Evolutionary conservation across 2,797 vertebrate species (phyloP), one percentile per base, ranked within the genome.

Genomic region (Centropyge bicolor): DNA sequence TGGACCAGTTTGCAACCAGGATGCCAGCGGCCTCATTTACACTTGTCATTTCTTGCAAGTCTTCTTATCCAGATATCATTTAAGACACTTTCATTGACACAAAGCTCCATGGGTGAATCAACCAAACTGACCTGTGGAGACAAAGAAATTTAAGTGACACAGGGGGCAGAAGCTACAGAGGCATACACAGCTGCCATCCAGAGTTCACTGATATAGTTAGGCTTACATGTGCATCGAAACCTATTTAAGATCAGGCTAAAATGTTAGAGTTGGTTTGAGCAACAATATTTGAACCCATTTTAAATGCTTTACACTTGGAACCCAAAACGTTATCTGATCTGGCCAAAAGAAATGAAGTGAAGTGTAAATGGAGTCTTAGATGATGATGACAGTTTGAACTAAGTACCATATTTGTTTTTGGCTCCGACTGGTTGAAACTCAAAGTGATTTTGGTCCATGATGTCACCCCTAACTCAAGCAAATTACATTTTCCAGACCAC

Each of bases 361-460:
- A 51, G 74, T 77, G 43, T 66, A 77, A 75, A 69, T 57, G 46
- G 56, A 55, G 61, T 48, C 36, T 76, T 24, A 10, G 41, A 71
- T n/a, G 10, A 36, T 24, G 27, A 71, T 52, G 36, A 19, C 31
- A 49, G 41, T 62, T 76, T 73, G 16, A 78, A 45, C 45, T 19
- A 20, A 61, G 38, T 1, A 0, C 60, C 41, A 5, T 35, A 35
- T 12, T 76, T 63, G 64, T 62, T 40, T 79, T 60, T 31, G 22
- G 9, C 36, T 71, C 62, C 3, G 16, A 38, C 16, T 46, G 56
- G 27, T 51, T 27, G 57, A 74, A 75, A 10, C 61, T 70, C 41
- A 72, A 72, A 82, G 65, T 66, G 7, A 63, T 76, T 71, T 60
- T 40, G 55, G 52, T 68, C 40, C 46, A 2, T 64, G 24, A 56